These are phyloP conservation scores for Heteromyza rotundicornis DNA, from an alignment of 2,888 invertebrate genomes.

Conservation along the genomic window DNA sequence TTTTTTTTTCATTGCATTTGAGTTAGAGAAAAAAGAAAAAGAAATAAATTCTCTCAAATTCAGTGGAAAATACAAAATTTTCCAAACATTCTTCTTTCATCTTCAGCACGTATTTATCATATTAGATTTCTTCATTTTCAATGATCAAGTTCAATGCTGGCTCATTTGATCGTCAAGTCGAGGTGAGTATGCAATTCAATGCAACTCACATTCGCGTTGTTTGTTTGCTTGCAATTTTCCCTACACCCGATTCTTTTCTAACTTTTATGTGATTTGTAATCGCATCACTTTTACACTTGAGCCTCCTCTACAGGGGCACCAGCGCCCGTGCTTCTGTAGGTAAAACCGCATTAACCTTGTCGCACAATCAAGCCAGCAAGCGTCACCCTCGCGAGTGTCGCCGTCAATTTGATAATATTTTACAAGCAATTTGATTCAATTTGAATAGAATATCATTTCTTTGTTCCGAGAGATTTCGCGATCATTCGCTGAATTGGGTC, in stretches of 20 bases:
- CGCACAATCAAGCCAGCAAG: not conserved
- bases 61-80: not conserved
- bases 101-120: not conserved
- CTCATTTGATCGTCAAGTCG: constrained; percentile 13
- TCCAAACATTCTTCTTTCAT: not conserved
- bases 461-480: not conserved
- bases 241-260: too few species aligned
- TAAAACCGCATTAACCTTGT: constrained; percentile 5
- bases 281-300: too few species aligned
- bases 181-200: too few species aligned
- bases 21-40: not conserved
- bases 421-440: too few species aligned
- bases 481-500: constrained; percentile 20
- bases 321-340: not conserved
- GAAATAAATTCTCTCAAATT: not conserved
- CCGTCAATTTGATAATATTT: constrained; percentile 7
- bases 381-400: constrained; percentile 2
- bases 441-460: too few species aligned
- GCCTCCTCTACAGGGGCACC: too few species aligned
- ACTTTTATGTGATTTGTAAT: too few species aligned
- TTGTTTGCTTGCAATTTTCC: too few species aligned
- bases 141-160: constrained; percentile 29
- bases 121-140: constrained; percentile 15
- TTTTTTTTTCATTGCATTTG: not conserved
- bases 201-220: too few species aligned